Percentiles rank a stretch among this genome's conserved stretches.
Evolutionary conservation across 2,113 vertebrate genomes (phyloP).

Genomic region (Nothoprocta pentlandii): DNA sequence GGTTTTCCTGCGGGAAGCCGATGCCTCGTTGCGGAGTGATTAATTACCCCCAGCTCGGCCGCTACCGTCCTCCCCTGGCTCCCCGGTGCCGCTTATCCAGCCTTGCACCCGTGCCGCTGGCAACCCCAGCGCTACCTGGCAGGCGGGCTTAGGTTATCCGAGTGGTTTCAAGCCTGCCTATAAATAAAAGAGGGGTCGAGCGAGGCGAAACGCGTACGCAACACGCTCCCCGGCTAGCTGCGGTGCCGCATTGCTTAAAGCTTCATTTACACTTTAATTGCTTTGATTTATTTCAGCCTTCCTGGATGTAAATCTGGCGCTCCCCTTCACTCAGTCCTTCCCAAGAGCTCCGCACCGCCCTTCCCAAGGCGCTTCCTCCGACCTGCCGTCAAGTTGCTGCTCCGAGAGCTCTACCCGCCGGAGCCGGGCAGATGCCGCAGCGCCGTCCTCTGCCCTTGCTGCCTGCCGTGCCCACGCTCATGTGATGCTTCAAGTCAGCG

Average conservation of each 20-base stretch:
- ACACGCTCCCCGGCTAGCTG: not conserved
- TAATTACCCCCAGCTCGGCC: not conserved
- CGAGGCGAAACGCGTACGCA: not conserved
- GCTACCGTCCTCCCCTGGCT: not conserved
- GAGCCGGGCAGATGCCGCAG: too few relatives aligned
- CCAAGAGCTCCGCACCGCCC: too few relatives aligned
- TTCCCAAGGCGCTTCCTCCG: too few relatives aligned
- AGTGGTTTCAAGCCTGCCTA: conserved; percentile 31
- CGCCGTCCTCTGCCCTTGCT: not conserved
- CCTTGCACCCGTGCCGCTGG: too few relatives aligned
- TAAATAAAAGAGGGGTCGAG: not conserved
- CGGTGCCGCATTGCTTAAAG: conserved; percentile 18
- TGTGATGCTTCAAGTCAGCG: not conserved
- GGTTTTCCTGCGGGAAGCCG: rapidly evolving
- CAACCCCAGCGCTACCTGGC: not conserved
- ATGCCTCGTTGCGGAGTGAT: rapidly evolving
- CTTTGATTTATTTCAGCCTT: conserved; percentile 53
- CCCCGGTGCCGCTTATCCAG: too few relatives aligned
- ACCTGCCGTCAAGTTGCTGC: too few relatives aligned
- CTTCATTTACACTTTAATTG: conserved; percentile 68
- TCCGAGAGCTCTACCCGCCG: too few relatives aligned
- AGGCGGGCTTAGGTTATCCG: conserved; percentile 49
- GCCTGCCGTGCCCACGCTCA: not conserved
- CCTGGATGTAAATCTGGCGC: not conserved
- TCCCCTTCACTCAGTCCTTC: not conserved